Conservation (phyloP, 2,113 vertebrate species). For the Tragelaphus strepsiceros region DNA sequence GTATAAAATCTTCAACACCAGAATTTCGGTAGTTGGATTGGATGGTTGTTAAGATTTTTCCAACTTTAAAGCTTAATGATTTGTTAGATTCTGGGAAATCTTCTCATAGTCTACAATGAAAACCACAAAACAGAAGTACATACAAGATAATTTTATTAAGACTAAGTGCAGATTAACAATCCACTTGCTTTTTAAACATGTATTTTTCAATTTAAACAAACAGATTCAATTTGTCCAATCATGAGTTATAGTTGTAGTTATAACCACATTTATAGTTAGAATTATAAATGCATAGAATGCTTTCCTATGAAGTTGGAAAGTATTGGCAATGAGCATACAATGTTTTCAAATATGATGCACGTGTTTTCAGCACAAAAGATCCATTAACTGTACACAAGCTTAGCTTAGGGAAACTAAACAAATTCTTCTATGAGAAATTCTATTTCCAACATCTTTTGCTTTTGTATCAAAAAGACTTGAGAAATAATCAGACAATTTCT, state of each 20-base stretch:
- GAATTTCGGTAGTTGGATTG: not conserved
- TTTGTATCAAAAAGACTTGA: not conserved
- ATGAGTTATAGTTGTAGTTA: not conserved
- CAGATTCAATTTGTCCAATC: not conserved
- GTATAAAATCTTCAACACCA: not conserved
- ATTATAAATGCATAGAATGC: not conserved
- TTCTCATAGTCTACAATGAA: not conserved
- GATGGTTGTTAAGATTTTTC: not conserved
- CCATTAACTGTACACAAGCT: not conserved
- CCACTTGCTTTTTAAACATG: not conserved
- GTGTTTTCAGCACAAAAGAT: not conserved
- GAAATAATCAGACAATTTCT: not conserved
- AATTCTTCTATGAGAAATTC: not conserved
- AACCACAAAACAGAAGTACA: not conserved
- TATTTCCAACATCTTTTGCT: not conserved
- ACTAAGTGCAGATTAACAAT: not conserved
- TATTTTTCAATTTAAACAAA: not conserved
- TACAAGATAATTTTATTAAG: not conserved
- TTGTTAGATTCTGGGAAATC: not conserved
- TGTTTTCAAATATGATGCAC: not conserved
- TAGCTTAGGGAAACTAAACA: not conserved
- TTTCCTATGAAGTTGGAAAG: not conserved
- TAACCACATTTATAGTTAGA: not conserved
- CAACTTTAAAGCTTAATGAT: not conserved
- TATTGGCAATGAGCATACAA: not conserved